Base-by-base conservation (phyloP, 2,888 invertebrate species). In the Lordiphosa fenestrarum region DNA sequence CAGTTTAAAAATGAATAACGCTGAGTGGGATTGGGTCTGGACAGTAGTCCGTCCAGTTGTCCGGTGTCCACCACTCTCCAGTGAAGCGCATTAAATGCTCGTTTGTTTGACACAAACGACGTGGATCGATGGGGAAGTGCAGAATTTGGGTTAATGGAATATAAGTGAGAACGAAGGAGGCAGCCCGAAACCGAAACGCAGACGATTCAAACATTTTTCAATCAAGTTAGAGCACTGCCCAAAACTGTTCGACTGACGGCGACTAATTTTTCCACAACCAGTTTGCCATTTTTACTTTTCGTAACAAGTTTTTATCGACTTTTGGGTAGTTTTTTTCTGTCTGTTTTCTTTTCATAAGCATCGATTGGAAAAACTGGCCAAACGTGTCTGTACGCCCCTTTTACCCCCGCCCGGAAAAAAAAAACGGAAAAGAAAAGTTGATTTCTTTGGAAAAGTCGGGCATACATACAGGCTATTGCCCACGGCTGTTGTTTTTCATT, bases 71-170 rank as follows among this genome's bases (percentile, higher is more conserved):
- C 35, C 25, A 39, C 44, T 58, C 58, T 52, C 38, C 50, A 49
- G 48, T 41, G 62, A 54, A 63, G 67, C 68, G 58, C 59, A 83
- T 80, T 73, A 83, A 80, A 84, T 50, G 50, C 77, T 83, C 77
- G 77, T 80, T 83, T 69, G 57, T 66, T 61, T 56, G 65, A 64
- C 59, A 36, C 50, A 55, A 62, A 48, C 71, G 57, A 73, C 55
- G 42, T 58, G 60, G 61, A 69, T 67, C 75, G 72, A 66, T 76
- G 46, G 35, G 42, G n/a, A 23, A 6, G 30, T 25, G 35, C 30
- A 48, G 48, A 65, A 73, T 77, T 64, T 64, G 64, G 72, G 72
- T 68, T 74, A 84, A 80, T 72, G 78, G 75, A 74, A 72, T 84
- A 62, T 61, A 68, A 78, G 70, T 81, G 74, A 69, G 64, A 47